A percentile compares a stretch with the other conserved stretches of the same genome.
Evolutionary conservation across 2,797 vertebrate species (phyloP).

Genomic region (Iguana delicatissima): DNA sequence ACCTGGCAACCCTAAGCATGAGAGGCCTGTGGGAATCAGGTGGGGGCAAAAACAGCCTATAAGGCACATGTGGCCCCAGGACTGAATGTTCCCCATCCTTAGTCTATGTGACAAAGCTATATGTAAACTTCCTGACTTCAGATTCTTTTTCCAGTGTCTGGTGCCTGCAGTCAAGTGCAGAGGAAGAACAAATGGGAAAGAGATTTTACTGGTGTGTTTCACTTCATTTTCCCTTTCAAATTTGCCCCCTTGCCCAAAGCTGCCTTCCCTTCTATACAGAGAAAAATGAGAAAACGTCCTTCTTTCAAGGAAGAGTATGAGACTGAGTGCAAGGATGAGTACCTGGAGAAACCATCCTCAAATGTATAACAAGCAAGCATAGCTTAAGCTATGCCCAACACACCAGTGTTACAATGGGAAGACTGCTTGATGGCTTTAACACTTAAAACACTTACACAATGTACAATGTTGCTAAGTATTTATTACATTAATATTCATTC

Average conservation of each 20-base stretch:
- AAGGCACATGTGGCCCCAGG: too few species aligned
- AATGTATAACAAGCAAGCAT: neutral
- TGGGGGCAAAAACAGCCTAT: too few species aligned
- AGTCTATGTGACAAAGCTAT: too few species aligned
- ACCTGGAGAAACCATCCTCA: constrained; percentile 35
- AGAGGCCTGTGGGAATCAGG: too few species aligned
- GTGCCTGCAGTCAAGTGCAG: neutral
- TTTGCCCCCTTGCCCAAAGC: neutral
- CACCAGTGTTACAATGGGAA: neutral
- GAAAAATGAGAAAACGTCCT: neutral
- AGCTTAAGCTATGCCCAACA: neutral
- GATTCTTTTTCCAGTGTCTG: neutral
- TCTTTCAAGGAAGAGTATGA: neutral
- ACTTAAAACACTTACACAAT: neutral
- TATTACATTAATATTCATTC: constrained; percentile 6
- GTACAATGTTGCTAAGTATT: neutral
- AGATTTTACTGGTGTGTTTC: too few species aligned
- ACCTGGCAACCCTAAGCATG: too few species aligned
- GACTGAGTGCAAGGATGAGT: neutral
- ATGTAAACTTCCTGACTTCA: neutral
- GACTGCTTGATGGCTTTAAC: neutral
- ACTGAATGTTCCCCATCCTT: too few species aligned
- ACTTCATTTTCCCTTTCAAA: neutral
- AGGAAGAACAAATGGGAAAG: neutral
- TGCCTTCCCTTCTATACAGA: neutral